Evolutionary conservation across 1,140 invertebrate genomes (phyloP).

Genomic region (Drosophila lini): DNA sequence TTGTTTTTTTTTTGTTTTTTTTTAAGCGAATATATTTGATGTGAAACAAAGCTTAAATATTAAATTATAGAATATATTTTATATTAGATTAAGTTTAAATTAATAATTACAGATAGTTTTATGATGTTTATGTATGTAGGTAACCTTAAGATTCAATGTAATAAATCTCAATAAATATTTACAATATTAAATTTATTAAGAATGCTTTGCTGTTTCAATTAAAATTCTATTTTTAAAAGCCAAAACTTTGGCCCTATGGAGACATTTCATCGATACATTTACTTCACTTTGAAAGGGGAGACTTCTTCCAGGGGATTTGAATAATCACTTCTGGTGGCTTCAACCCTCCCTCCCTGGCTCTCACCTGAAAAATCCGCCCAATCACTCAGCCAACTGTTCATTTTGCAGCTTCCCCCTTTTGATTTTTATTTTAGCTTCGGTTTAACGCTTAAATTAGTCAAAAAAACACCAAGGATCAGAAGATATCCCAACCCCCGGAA

Average conservation of each 20-base stretch:
- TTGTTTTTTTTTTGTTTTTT: neutral
- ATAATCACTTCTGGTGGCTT: conserved; percentile 27
- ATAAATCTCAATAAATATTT: neutral
- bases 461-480: conserved; percentile 45
- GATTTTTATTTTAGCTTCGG: conserved; percentile 17
- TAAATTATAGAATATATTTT: neutral
- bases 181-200: too few relatives aligned
- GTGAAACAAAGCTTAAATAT: too few relatives aligned
- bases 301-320: conserved; percentile 19
- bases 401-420: conserved; percentile 43
- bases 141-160: neutral
- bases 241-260: neutral
- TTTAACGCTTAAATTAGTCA: conserved; percentile 71
- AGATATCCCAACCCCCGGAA: conserved; percentile 27
- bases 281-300: neutral
- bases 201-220: neutral
- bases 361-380: conserved; percentile 31
- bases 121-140: too few relatives aligned
- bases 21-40: neutral
- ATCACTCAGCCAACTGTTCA: conserved; percentile 65
- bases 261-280: neutral
- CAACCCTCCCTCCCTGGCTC: neutral
- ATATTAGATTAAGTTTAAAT: too few relatives aligned
- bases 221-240: neutral
- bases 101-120: neutral